Conservation (phyloP, 1,140 invertebrate species). For the Anagrus nilaparvatae region DNA sequence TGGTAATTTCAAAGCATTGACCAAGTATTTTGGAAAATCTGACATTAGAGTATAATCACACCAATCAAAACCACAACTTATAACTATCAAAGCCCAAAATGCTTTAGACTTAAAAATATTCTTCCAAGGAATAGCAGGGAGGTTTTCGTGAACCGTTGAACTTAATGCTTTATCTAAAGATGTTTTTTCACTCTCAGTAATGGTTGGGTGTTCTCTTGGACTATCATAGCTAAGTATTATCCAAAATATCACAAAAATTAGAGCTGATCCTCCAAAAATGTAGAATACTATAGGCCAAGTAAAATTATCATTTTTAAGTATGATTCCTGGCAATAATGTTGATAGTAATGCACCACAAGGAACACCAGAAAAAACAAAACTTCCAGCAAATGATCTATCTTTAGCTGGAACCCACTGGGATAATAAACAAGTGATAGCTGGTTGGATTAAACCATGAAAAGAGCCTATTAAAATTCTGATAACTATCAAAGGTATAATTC, state of each 20-base stretch:
- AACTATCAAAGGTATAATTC: background rate
- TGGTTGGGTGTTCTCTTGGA: slow-evolving; percentile 74
- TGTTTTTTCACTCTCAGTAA: slow-evolving; percentile 58
- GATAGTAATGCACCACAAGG: slow-evolving; percentile 53
- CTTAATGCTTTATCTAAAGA: background rate
- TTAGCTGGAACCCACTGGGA: slow-evolving; percentile 3
- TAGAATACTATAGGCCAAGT: slow-evolving; percentile 74
- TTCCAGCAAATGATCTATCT: background rate
- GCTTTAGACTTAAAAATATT: slow-evolving; percentile 66
- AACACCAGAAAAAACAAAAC: background rate
- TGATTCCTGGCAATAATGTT: slow-evolving; percentile 56
- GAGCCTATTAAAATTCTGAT: background rate
- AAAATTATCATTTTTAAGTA: slow-evolving; percentile 50
- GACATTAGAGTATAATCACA: slow-evolving; percentile 89
- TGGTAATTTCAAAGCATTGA: slow-evolving; percentile 72
- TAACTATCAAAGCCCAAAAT: slow-evolving; percentile 60
- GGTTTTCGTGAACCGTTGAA: slow-evolving; percentile 39
- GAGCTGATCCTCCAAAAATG: slow-evolving; percentile 64
- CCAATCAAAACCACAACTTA: slow-evolving; percentile 81
- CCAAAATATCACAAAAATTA: slow-evolving; percentile 64
- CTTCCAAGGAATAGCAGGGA: slow-evolving; percentile 57
- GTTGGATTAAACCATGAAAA: background rate
- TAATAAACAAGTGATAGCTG: background rate
- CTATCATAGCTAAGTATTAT: slow-evolving; percentile 60
- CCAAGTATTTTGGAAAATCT: slow-evolving; percentile 85